A percentile compares a stretch with the other conserved stretches of the same genome.
These are phyloP conservation scores for Diarsia brunnea DNA, from an alignment of 2,888 invertebrate species.

Conservation along the genomic window DNA sequence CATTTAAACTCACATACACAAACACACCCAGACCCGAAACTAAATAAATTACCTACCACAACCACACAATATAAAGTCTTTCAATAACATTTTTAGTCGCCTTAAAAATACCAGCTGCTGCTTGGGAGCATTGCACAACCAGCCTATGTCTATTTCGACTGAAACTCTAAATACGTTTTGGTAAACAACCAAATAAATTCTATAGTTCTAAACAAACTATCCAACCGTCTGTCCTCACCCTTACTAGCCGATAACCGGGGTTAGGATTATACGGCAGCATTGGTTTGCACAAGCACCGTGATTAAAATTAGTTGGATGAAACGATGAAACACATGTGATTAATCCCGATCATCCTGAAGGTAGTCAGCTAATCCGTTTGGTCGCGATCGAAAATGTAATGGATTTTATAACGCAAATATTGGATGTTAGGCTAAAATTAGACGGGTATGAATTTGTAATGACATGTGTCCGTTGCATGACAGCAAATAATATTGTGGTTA, in stretches of 20 bases:
- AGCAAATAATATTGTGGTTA: not conserved
- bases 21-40: too few relatives aligned
- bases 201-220: not conserved
- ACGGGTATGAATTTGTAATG: conserved; percentile 29
- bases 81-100: too few relatives aligned
- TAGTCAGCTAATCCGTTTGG: conserved; percentile 1
- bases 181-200: not conserved
- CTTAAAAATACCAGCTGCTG: too few relatives aligned
- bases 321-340: conserved; percentile 47
- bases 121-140: too few relatives aligned
- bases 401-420: conserved; percentile 33
- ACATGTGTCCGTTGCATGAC: conserved; percentile 6
- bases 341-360: conserved; percentile 38
- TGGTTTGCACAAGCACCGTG: conserved; percentile 55
- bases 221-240: not conserved
- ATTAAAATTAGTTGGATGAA: conserved; percentile 64
- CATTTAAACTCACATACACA: too few relatives aligned
- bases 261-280: conserved; percentile 50
- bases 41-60: too few relatives aligned
- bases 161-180: not conserved
- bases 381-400: conserved; percentile 28
- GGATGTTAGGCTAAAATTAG: conserved; percentile 10
- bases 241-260: conserved; percentile 37
- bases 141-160: too few relatives aligned
- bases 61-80: too few relatives aligned